Conservation (phyloP, 64 coral and sea anemone species). For the Catalaphyllia jardinei region DNA sequence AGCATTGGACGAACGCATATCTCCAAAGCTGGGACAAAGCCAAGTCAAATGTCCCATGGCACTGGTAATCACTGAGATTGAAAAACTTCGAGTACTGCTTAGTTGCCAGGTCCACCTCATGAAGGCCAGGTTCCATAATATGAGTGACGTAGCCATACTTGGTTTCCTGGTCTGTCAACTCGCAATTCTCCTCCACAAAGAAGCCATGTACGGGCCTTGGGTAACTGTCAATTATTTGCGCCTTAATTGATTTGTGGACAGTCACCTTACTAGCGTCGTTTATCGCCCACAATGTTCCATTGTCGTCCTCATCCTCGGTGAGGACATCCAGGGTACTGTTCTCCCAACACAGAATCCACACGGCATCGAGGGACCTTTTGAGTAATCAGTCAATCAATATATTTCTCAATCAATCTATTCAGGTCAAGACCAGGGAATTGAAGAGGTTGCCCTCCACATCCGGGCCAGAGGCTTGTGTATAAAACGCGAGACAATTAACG, state of each 20-base stretch:
- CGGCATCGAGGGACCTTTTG: slow-evolving; percentile 18
- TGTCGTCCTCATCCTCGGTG: slow-evolving; percentile 71
- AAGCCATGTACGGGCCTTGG: slow-evolving; percentile 31
- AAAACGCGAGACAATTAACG: too few relatives aligned
- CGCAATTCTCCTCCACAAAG: slow-evolving; percentile 47
- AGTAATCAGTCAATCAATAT: not conserved
- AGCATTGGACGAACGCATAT: slow-evolving; percentile 67
- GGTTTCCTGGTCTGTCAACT: slow-evolving; percentile 38
- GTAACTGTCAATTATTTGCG: not conserved
- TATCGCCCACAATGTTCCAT: slow-evolving; percentile 58
- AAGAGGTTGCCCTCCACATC: too few relatives aligned
- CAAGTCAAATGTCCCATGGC: slow-evolving; percentile 63
- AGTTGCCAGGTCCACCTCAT: slow-evolving; percentile 53
- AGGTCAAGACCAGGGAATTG: too few relatives aligned
- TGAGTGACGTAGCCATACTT: slow-evolving; percentile 67
- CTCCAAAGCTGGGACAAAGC: slow-evolving; percentile 3
- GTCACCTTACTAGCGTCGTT: slow-evolving; percentile 48
- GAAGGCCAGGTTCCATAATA: slow-evolving; percentile 55
- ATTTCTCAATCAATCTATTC: not conserved
- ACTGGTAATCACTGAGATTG: slow-evolving; percentile 54
- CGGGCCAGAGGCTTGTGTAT: too few relatives aligned
- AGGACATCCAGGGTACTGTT: slow-evolving; percentile 28
- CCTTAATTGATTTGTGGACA: slow-evolving; percentile 19
- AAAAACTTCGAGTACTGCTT: slow-evolving; percentile 60
- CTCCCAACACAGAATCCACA: slow-evolving; percentile 53